Percentiles rank a stretch among this genome's conserved stretches.
Evolutionary conservation across 2,888 invertebrate species (phyloP).

Genomic region (Cinara cedri): DNA sequence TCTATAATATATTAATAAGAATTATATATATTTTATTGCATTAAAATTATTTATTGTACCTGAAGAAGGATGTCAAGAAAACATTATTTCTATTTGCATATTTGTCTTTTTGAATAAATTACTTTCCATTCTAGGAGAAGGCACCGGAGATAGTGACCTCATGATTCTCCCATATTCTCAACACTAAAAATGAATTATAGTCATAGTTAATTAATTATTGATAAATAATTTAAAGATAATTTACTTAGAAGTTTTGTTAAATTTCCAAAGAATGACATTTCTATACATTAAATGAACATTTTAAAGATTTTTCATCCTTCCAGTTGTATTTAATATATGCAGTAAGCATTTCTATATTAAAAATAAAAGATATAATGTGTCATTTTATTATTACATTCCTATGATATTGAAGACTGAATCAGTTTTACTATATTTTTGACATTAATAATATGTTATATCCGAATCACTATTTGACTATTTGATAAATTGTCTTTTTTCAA

Average conservation of each 20-base stretch:
- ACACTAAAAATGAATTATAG: constrained; percentile 22
- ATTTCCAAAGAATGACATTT: constrained; percentile 53
- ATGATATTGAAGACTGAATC: constrained; percentile 44
- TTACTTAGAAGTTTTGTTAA: constrained; percentile 43
- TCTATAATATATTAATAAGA: constrained; percentile 22
- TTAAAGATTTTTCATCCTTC: constrained; percentile 41
- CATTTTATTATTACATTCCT: neutral
- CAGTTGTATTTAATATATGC: constrained; percentile 21
- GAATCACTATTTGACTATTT: constrained; percentile 44
- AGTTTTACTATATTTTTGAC: constrained; percentile 36
- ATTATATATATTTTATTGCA: neutral
- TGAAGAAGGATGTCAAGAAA: constrained; percentile 69
- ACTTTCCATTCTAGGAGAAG: constrained; percentile 86
- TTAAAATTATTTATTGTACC: constrained; percentile 62
- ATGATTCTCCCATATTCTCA: constrained; percentile 39
- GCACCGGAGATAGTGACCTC: constrained; percentile 85
- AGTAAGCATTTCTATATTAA: constrained; percentile 34
- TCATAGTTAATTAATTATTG: neutral
- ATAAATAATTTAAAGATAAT: neutral
- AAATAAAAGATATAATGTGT: neutral
- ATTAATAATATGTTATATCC: constrained; percentile 33
- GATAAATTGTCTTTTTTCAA: constrained; percentile 18
- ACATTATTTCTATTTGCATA: constrained; percentile 80
- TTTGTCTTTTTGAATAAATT: constrained; percentile 82
- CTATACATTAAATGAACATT: constrained; percentile 32